Conservation (phyloP, 2,888 invertebrate species). For the Drosophila mayaguana region DNA sequence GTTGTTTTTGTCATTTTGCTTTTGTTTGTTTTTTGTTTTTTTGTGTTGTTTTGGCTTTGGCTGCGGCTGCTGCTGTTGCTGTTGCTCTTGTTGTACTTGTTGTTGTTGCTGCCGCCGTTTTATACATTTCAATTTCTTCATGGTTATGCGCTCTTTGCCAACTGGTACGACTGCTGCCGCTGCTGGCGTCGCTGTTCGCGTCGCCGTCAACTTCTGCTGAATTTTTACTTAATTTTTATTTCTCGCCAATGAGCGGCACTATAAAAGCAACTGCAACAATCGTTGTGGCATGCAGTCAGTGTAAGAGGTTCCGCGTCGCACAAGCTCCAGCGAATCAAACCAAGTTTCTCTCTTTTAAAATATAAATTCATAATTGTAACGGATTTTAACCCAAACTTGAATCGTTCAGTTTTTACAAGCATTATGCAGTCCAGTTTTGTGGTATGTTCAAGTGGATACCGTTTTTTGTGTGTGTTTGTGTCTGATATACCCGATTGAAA, state of each 20-base stretch:
- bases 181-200: conserved; percentile 6
- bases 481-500: background rate
- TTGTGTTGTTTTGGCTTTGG: conserved; percentile 39
- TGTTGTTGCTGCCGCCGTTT: conserved; percentile 47
- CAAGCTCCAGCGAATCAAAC: conserved; percentile 59
- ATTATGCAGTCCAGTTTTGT: conserved; percentile 84
- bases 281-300: conserved; percentile 84
- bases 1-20: conserved; percentile 30
- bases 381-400: conserved; percentile 52
- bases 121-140: conserved; percentile 80
- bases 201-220: conserved; percentile 44
- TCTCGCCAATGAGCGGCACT: conserved; percentile 78
- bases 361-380: conserved; percentile 22
- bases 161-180: conserved; percentile 48
- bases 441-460: conserved; percentile 71
- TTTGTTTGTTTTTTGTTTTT: conserved; percentile 22
- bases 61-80: conserved; percentile 41
- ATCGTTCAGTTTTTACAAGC: conserved; percentile 29
- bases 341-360: conserved; percentile 28
- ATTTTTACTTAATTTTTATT: conserved; percentile 80
- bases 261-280: conserved; percentile 84
- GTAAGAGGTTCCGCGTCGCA: conserved; percentile 84
- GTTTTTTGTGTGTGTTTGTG: conserved; percentile 14
- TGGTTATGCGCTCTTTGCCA: conserved; percentile 80
- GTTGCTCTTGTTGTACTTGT: conserved; percentile 32